A percentile compares a stretch with the other conserved stretches of the same genome.
Conservation (phyloP, 2,888 invertebrate genomes). For the Thera obeliscata region DNA sequence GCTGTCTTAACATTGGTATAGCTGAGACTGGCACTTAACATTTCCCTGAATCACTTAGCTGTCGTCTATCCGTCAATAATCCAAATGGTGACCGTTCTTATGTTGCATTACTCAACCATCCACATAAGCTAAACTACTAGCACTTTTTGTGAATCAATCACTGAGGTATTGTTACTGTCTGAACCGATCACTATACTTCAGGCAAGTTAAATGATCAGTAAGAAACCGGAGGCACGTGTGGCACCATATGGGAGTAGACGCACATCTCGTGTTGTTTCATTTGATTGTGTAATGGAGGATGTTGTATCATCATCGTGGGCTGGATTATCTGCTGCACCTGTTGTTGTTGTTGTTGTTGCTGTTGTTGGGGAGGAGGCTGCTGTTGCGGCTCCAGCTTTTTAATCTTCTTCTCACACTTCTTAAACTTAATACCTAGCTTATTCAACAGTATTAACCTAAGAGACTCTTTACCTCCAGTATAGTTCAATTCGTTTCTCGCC, state of each 20-base stretch:
- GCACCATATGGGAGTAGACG: conserved; percentile 74
- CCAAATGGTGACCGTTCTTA: background rate
- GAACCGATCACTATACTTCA: background rate
- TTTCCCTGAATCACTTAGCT: no score
- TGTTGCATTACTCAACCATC: background rate
- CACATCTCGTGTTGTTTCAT: conserved; percentile 73
- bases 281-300: conserved; percentile 56
- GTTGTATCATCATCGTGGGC: conserved; percentile 42
- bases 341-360: conserved; percentile 37
- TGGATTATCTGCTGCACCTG: conserved; percentile 52
- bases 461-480: conserved; percentile 75
- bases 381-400: conserved; percentile 67
- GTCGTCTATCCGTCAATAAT: background rate
- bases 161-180: background rate
- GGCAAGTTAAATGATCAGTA: conserved; percentile 48
- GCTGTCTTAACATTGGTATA: no score
- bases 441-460: conserved; percentile 74
- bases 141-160: background rate
- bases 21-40: no score
- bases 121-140: background rate
- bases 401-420: conserved; percentile 79
- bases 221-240: conserved; percentile 74
- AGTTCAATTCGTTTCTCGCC: conserved; percentile 74
- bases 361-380: conserved; percentile 44
- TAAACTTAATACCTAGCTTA: conserved; percentile 78